Base-by-base conservation (phyloP, 2,113 vertebrate species). In the Semicossyphus pulcher region DNA sequence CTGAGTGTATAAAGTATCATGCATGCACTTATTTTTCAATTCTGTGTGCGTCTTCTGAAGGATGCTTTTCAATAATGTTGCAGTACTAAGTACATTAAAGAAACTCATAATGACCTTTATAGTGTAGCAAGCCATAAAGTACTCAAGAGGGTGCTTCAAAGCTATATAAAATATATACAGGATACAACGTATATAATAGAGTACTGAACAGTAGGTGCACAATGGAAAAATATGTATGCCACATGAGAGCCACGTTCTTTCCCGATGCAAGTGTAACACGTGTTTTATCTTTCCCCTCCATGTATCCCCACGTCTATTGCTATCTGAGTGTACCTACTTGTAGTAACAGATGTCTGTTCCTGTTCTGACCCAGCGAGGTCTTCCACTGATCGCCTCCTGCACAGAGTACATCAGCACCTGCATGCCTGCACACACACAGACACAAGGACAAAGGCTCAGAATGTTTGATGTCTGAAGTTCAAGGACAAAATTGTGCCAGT, bases 391-490 rank as follows among this genome's bases (percentile, higher is more conserved):
- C 12, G 98, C 98, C 80, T 99, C 97, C 87, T 97, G 96, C 69
- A 99, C 96, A 0, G 98, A 99, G 87, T 99, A 99, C 97, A 99
- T 99, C 52, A 99, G 90, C 29, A 94, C 96, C 58, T 99, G 98
- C 98, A 99, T 99, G 86, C 97, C 98, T 99, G 83, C 39, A 70
- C 11, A 57, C 18, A 71, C 15, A 56, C 14, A 58, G 16, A 53
- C 18, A 54, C 7, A 68, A 25, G 10, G 4, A 49, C 7, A 20
- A 16, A 42, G 11, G 8, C 2, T 14, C 34, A 45, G 15, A 65
- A 37, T 18, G 34, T 42, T 26, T 20, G 15, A 12, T 16, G 16
- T 57, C 36, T 16, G 51, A 49, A 44, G 21, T 21, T 60, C 44
- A 28, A 36, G 7, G 2, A 2, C 57, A 34, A 31, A 7, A 53